Base-by-base conservation (phyloP, 2,113 vertebrate species). In the Pomatostomus ruficeps region DNA sequence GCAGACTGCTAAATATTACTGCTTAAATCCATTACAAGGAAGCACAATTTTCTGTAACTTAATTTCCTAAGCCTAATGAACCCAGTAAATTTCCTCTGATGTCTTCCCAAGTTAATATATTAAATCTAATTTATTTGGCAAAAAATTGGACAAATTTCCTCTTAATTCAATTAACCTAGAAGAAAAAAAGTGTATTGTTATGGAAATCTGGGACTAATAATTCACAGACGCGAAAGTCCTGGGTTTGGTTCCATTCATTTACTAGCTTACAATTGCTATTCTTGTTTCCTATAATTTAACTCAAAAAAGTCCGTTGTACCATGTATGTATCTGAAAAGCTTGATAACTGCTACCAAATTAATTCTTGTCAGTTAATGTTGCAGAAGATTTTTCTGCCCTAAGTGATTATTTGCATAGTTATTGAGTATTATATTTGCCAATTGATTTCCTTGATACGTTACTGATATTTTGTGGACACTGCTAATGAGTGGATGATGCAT, bases 61-160 rank as follows among this genome's bases (percentile, higher is more conserved):
- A 98, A 98, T 98, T 98, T 97, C 96, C 95, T 97, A 97, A 96
- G 98, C 96, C 97, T 98, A 98, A 98, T 98, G 98, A 98, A 98
- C 97, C 97, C 96, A 97, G 95, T 97, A 98, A 98, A 98, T 98
- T 98, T 98, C 86, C 95, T 98, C 96, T 97, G 95, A 98, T 98
- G 96, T 96, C 96, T 98, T 98, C 89, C 88, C 89, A 97, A 97
- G 97, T 97, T 98, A 98, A 98, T 98, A 97, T 91, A 83, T 97
- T 98, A 97, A 97, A 97, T 98, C 95, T 97, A 98, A 97, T 97
- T 97, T 98, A 97, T 97, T 97, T 98, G 96, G 97, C 84, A 96
- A 93, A 97, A 96, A 97, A 95, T 46, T 74, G 83, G 85, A 97
- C 91, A 97, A 96, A 97, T 98, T 97, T 97, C 35, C 71, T 97